Base-by-base conservation (phyloP, 2,797 vertebrate genomes). In the Notamacropus eugenii region DNA sequence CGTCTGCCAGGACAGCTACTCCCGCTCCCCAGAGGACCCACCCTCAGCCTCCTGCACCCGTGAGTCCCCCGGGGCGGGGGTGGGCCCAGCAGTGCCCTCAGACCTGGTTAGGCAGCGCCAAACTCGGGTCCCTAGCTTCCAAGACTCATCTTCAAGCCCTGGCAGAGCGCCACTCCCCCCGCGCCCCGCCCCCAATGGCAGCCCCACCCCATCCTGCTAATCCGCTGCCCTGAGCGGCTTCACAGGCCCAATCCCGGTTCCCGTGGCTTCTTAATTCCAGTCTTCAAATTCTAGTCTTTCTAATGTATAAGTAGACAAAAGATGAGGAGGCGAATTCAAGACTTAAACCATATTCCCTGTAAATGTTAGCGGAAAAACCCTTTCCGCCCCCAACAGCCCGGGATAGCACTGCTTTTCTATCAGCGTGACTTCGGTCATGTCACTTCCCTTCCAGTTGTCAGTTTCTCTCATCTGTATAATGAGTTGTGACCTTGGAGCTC, bases 21-120 rank as follows among this genome's bases (percentile, higher is more conserved):
- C 99, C 97, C 99, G 99, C 94, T 99, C 99, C 0, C 99, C 99
- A 0, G 98, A 99, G 97, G 99, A 99, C 97, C 99, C 99, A 0
- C 99, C 99, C 0, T 99, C 99, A 0, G 99, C 99, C 0, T 99
- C 99, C 12, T 99, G 99, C 99, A 99, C 99, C 91, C 99, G 99
- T 99, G 99, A 93, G 98, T 98, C 93, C 9, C 62, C 74, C 90
- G 22, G 27, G 16, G 16, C 54, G 16, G 46, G 74, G 46, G 54
- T 14, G 54, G 56, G 34, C 9, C 6, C 31, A n/a, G 5, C 9
- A 5, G 59, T 82, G 74, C 74, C 74, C 74, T 87, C 40, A 24
- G 40, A 46, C 40, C 40, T 11, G 67, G 74, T 82, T 4, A 62
- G 59, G 59, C 4, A 67, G 31, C 13, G 62, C 62, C 16, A 22